Evolutionary conservation across 2,797 vertebrate species (phyloP).

Genomic region (Dipus sagitta): DNA sequence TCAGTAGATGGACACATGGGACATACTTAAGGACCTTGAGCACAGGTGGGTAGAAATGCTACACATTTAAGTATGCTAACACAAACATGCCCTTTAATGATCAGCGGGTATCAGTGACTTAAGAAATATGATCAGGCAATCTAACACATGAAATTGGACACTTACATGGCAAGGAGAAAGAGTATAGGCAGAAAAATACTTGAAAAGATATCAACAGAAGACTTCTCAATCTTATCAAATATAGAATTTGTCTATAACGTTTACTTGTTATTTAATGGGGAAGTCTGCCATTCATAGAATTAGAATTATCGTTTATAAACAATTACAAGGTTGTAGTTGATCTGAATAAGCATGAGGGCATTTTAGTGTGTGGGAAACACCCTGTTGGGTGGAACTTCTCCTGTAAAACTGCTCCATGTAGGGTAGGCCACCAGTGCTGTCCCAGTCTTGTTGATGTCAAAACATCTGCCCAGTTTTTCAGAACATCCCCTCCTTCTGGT

Average conservation of each 20-base stretch:
- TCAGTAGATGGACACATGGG: neutral
- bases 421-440: neutral
- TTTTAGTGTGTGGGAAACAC: conserved; percentile 28
- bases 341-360: neutral
- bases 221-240: conserved; percentile 18
- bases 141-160: neutral
- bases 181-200: neutral
- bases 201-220: neutral
- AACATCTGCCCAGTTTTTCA: neutral
- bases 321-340: neutral
- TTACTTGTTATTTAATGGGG: conserved; percentile 24
- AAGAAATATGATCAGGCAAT: neutral
- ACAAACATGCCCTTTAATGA: neutral
- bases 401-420: neutral
- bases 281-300: conserved; percentile 28
- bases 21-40: neutral
- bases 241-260: neutral
- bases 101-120: neutral
- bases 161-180: neutral
- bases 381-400: neutral
- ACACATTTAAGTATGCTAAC: neutral
- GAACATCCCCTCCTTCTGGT: neutral
- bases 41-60: conserved; percentile 7
- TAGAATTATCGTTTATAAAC: conserved; percentile 42
- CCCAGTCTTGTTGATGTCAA: neutral